Evolutionary conservation across 2,888 invertebrate genomes (phyloP).

Genomic region (Acanthosoma haemorrhoidale): DNA sequence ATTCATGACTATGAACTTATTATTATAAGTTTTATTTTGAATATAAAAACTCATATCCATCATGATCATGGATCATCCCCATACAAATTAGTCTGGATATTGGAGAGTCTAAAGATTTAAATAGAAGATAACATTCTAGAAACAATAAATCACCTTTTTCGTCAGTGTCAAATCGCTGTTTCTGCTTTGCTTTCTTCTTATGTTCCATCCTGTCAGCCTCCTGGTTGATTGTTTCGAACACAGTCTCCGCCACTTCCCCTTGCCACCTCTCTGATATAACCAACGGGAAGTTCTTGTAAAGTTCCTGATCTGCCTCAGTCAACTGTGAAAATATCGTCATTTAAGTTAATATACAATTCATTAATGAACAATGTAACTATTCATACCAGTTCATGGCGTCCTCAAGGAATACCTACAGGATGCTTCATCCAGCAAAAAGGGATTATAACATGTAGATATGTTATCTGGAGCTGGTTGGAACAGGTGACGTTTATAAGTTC

Average conservation of each 20-base stretch:
- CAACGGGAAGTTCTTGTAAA: slow-evolving; percentile 97
- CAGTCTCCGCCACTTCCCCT: slow-evolving; percentile 96
- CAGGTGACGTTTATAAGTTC: too few species aligned
- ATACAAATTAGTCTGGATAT: too few species aligned
- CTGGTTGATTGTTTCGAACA: slow-evolving; percentile 94
- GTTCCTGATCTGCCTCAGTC: slow-evolving; percentile 93
- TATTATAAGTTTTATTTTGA: not conserved
- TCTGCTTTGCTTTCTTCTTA: slow-evolving; percentile 91
- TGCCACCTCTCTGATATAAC: slow-evolving; percentile 99
- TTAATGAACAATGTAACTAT: too few species aligned
- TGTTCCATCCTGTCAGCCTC: slow-evolving; percentile 95
- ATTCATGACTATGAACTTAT: not conserved
- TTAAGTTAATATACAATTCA: too few species aligned
- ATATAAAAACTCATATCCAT: not conserved
- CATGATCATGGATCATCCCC: not conserved
- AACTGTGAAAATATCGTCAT: too few species aligned
- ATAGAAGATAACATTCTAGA: not conserved
- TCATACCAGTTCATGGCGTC: too few species aligned
- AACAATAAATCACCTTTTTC: slow-evolving; percentile 66
- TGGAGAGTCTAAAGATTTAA: too few species aligned
- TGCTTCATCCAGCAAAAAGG: too few species aligned
- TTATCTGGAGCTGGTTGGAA: too few species aligned
- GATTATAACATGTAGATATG: too few species aligned
- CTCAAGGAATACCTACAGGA: too few species aligned
- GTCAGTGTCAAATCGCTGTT: slow-evolving; percentile 87